Conservation (phyloP, 2,888 invertebrate genomes). For the Pomacea canaliculata region DNA sequence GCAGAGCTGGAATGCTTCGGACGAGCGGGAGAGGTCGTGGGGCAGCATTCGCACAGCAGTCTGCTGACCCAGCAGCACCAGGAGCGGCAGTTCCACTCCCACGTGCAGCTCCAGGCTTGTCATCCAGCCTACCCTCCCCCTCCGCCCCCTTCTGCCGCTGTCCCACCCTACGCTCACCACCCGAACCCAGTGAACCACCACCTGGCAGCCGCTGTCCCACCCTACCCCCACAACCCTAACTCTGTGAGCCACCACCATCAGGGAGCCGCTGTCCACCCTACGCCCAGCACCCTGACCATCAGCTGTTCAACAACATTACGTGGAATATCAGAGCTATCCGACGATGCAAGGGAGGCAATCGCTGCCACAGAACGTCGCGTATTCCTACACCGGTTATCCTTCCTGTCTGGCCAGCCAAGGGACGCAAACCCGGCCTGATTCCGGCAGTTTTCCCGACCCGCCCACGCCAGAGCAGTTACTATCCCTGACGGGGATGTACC, state of each 20-base stretch:
- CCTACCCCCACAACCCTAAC: not conserved
- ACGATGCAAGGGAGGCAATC: not conserved
- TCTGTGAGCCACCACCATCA: too few species aligned
- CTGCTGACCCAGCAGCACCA: not conserved
- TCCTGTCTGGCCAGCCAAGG: not conserved
- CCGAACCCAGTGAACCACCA: not conserved
- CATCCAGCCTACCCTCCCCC: not conserved
- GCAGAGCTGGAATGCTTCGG: not conserved
- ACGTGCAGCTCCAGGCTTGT: not conserved
- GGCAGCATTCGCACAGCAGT: not conserved
- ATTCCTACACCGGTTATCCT: not conserved
- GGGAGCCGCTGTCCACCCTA: not conserved
- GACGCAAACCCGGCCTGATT: constrained; percentile 12
- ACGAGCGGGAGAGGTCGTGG: not conserved
- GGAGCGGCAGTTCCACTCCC: not conserved
- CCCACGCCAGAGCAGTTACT: constrained; percentile 10
- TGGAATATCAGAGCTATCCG: not conserved
- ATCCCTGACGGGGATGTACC: not conserved
- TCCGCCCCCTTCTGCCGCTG: not conserved
- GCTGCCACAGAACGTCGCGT: not conserved
- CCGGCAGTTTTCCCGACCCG: constrained; percentile 7
- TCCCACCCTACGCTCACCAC: not conserved
- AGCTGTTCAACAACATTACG: not conserved
- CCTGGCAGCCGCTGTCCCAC: too few species aligned
- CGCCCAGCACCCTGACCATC: not conserved